Evolutionary conservation across 2,113 vertebrate species (phyloP).

Genomic region (Tupaia tana): DNA sequence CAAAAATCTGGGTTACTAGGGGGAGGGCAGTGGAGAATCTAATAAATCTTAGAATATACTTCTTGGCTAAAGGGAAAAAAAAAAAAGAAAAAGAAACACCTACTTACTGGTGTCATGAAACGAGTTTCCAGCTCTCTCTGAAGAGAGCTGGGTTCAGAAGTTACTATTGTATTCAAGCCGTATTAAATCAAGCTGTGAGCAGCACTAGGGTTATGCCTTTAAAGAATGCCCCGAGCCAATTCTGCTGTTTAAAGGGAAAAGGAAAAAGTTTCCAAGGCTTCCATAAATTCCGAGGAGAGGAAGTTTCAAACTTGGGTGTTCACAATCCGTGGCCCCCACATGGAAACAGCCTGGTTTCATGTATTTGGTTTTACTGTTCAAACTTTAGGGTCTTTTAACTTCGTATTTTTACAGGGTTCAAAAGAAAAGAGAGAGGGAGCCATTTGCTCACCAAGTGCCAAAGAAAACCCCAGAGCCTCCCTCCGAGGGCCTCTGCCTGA

Average conservation of each 20-base stretch:
- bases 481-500: slow-evolving; percentile 46
- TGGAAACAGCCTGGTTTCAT: slow-evolving; percentile 85
- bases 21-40: slow-evolving; percentile 82
- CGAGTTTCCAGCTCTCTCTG: slow-evolving; percentile 86
- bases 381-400: slow-evolving; percentile 78
- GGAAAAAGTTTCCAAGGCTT: slow-evolving; percentile 79
- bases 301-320: slow-evolving; percentile 89
- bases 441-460: slow-evolving; percentile 71
- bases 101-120: slow-evolving; percentile 88
- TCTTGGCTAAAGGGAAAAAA: slow-evolving; percentile 82
- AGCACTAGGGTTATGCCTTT: slow-evolving; percentile 78
- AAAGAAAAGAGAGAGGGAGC: slow-evolving; percentile 76
- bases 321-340: slow-evolving; percentile 80
- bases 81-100: slow-evolving; percentile 82
- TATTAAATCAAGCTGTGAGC: slow-evolving; percentile 89
- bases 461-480: slow-evolving; percentile 74
- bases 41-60: slow-evolving; percentile 88
- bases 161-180: slow-evolving; percentile 86
- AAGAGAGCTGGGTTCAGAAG: slow-evolving; percentile 88
- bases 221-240: slow-evolving; percentile 82
- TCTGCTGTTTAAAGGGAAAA: slow-evolving; percentile 74
- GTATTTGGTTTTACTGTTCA: slow-evolving; percentile 82
- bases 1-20: slow-evolving; percentile 88
- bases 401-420: slow-evolving; percentile 80
- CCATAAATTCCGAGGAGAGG: slow-evolving; percentile 86